These are phyloP conservation scores for Vanessa atalanta DNA, from an alignment of 1,140 invertebrate genomes.

Conservation along the genomic window DNA sequence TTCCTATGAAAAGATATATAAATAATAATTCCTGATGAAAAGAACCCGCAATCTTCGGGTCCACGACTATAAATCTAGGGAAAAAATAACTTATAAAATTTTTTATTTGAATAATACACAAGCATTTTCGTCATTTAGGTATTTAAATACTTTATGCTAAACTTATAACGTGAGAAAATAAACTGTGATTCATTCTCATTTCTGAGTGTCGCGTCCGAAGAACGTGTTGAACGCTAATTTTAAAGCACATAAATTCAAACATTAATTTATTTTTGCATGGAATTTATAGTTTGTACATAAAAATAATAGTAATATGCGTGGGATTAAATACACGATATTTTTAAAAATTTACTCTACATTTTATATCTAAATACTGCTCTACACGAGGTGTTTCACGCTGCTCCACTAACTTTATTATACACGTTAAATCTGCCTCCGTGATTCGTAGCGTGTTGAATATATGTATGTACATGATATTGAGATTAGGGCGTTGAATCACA, in stretches of 20 bases:
- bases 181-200: neutral
- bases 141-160: neutral
- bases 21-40: too few species aligned
- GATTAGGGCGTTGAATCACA: too few species aligned
- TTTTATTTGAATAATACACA: neutral
- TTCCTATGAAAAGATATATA: too few species aligned
- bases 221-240: neutral
- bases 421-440: too few species aligned
- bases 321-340: neutral
- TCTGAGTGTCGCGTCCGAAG: neutral
- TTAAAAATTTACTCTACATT: neutral
- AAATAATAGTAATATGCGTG: neutral
- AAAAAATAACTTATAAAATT: neutral
- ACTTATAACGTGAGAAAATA: neutral
- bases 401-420: too few species aligned
- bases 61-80: too few species aligned
- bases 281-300: slow-evolving; percentile 2
- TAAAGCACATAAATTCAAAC: neutral
- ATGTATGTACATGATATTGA: too few species aligned
- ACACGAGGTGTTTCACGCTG: too few species aligned
- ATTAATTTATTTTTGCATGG: neutral
- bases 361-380: neutral
- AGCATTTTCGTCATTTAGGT: neutral
- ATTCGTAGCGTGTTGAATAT: too few species aligned
- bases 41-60: too few species aligned